Percentiles rank a stretch among this genome's conserved stretches.
Evolutionary conservation across 2,888 invertebrate species (phyloP).

Genomic region (Drosophila phalerata): DNA sequence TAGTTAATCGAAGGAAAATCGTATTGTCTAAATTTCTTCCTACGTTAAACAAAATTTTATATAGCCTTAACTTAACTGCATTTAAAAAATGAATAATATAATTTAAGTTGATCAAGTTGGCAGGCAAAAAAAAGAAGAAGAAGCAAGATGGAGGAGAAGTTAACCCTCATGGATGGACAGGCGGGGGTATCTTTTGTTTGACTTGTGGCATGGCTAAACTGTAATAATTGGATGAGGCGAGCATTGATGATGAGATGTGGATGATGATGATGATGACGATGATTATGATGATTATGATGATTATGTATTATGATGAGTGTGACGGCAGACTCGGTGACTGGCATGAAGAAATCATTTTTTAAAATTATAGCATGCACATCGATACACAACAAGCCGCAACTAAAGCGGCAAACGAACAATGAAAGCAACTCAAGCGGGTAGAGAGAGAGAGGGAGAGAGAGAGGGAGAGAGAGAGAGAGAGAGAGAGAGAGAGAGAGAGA

Average conservation of each 20-base stretch:
- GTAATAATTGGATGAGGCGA: constrained; percentile 75
- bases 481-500: neutral
- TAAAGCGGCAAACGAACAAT: constrained; percentile 75
- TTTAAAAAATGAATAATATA: constrained; percentile 18
- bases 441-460: neutral
- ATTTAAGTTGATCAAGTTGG: constrained; percentile 29
- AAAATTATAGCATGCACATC: constrained; percentile 82
- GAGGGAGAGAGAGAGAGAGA: neutral
- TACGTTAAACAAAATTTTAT: too few relatives aligned
- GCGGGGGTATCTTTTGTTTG: constrained; percentile 66
- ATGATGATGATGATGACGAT: constrained; percentile 30
- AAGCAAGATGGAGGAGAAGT: neutral
- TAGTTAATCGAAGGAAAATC: too few relatives aligned
- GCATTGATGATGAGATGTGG: constrained; percentile 34
- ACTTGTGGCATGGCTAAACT: constrained; percentile 77
- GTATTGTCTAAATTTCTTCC: too few relatives aligned
- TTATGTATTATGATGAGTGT: constrained; percentile 69
- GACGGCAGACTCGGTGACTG: constrained; percentile 54
- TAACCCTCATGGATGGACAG: neutral
- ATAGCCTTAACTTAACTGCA: neutral
- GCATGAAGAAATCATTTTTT: constrained; percentile 78
- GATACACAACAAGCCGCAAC: constrained; percentile 84
- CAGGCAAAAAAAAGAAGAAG: constrained; percentile 2
- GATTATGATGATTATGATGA: constrained; percentile 39
- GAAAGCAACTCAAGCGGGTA: constrained; percentile 9